Evolutionary conservation across 2,797 vertebrate genomes (phyloP).

Genomic region (Melanotaenia trifasciata): DNA sequence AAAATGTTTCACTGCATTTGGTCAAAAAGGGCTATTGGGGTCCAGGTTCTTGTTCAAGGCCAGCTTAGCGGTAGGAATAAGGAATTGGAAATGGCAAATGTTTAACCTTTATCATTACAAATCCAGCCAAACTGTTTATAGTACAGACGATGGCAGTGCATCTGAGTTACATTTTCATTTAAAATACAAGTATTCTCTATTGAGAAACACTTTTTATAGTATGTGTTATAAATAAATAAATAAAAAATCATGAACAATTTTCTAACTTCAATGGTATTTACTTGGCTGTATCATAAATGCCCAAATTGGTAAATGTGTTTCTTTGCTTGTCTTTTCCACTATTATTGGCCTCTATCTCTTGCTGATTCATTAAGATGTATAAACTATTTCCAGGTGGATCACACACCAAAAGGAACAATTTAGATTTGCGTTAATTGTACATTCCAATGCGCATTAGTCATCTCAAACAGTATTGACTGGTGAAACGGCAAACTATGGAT

Average conservation of each 20-base stretch:
- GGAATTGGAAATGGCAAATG: not conserved
- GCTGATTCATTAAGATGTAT: not conserved
- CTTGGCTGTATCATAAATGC: not conserved
- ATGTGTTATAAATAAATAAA: no score
- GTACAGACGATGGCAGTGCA: no score
- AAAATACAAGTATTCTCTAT: not conserved
- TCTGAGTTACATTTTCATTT: not conserved
- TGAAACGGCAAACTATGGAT: slow-evolving; percentile 28
- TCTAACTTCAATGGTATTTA: no score
- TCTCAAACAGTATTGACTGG: slow-evolving; percentile 25
- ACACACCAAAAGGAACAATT: not conserved
- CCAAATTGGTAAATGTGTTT: not conserved
- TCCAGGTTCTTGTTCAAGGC: no score
- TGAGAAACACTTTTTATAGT: no score
- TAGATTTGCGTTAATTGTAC: slow-evolving; percentile 1
- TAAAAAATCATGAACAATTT: no score
- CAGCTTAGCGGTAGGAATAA: not conserved
- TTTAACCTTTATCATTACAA: not conserved
- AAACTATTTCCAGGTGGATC: not conserved
- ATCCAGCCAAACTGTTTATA: not conserved
- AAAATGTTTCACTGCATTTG: no score
- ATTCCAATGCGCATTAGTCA: slow-evolving; percentile 23
- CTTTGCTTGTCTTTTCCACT: not conserved
- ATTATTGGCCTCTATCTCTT: not conserved
- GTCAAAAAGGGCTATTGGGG: no score